Conservation (phyloP, 2,797 vertebrate genomes). For the Antennarius maculatus region DNA sequence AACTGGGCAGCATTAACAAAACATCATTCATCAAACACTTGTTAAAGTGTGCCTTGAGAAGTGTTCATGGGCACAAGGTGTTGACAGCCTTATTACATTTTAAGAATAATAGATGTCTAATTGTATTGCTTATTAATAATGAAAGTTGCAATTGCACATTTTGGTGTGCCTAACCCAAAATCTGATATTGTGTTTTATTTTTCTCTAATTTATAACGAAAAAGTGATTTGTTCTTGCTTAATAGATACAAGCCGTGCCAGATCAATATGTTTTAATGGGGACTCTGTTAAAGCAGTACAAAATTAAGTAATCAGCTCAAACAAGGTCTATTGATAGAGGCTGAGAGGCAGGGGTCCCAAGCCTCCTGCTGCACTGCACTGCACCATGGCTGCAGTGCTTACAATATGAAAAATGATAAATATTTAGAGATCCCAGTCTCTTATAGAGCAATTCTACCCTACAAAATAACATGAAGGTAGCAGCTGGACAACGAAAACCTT, state of each 20-base stretch:
- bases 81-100: slow-evolving; percentile 30
- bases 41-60: slow-evolving; percentile 35
- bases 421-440: not conserved
- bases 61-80: slow-evolving; percentile 17
- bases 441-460: too few relatives aligned
- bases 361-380: too few relatives aligned
- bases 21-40: slow-evolving; percentile 57
- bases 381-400: too few relatives aligned
- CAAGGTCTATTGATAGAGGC: slow-evolving; percentile 22
- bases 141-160: slow-evolving; percentile 25
- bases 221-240: slow-evolving; percentile 10
- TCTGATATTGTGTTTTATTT: slow-evolving; percentile 13
- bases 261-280: slow-evolving; percentile 44
- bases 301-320: slow-evolving; percentile 46
- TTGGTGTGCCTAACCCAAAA: slow-evolving; percentile 10
- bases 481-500: too few relatives aligned
- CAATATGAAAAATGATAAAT: not conserved
- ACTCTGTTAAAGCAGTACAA: slow-evolving; percentile 43
- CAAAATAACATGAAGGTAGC: too few relatives aligned
- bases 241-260: slow-evolving; percentile 14
- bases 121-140: slow-evolving; percentile 56
- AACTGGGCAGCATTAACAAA: slow-evolving; percentile 42
- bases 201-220: slow-evolving; percentile 12
- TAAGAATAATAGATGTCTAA: slow-evolving; percentile 60
- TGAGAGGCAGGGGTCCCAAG: not conserved